Evolutionary conservation across 2,113 vertebrate species (phyloP).

Genomic region (Ceyx melanurus): DNA sequence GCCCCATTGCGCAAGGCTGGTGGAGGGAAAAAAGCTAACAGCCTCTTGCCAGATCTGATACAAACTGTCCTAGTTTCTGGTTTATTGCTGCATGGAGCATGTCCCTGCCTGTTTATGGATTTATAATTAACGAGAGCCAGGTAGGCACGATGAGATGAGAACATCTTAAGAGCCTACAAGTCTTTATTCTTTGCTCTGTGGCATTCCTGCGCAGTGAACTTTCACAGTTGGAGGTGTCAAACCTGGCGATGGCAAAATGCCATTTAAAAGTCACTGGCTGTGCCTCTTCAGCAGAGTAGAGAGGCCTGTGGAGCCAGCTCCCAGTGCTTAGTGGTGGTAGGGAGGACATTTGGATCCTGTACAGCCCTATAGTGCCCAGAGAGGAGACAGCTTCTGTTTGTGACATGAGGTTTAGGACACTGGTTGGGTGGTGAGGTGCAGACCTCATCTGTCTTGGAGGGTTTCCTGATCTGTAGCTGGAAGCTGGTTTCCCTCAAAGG

Average conservation of each 20-base stretch:
- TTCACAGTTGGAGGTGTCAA: not conserved
- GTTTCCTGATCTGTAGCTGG: not conserved
- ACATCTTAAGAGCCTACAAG: not conserved
- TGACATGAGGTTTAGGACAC: not conserved
- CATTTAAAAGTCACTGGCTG: not conserved
- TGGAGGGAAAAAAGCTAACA: not conserved
- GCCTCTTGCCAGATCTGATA: slow-evolving; percentile 62
- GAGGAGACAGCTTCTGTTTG: not conserved
- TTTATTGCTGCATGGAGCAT: not conserved
- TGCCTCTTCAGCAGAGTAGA: not conserved
- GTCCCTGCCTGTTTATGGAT: slow-evolving; percentile 29
- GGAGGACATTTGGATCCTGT: not conserved
- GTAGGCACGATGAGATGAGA: not conserved
- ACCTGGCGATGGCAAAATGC: not conserved
- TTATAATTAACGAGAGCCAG: slow-evolving; percentile 21
- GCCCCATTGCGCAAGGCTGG: not conserved
- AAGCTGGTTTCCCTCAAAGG: not conserved
- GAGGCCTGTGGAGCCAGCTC: not conserved
- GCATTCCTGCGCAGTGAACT: not conserved
- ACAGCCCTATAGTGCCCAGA: not conserved
- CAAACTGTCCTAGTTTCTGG: slow-evolving; percentile 57
- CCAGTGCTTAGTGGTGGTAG: not conserved
- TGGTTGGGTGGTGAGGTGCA: not conserved
- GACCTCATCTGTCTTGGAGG: not conserved
- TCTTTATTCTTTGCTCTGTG: not conserved